These are phyloP conservation scores for Hipposideros larvatus DNA, from an alignment of 2,797 vertebrate species.

Conservation along the genomic window DNA sequence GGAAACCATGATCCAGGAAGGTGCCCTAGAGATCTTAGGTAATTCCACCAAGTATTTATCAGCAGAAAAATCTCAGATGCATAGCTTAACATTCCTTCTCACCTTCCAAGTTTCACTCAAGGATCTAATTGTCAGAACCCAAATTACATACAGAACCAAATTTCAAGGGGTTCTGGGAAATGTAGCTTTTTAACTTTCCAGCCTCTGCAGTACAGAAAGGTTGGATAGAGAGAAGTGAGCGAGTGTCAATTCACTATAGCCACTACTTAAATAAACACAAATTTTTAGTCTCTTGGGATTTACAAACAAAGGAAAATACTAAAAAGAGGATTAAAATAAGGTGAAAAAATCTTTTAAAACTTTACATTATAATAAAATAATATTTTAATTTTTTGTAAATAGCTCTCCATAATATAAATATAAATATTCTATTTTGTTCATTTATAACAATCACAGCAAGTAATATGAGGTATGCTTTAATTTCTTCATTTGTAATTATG, in stretches of 20 bases:
- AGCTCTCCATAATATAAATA: not conserved
- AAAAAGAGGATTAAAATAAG: not conserved
- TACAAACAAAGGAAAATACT: not conserved
- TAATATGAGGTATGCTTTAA: constrained; percentile 29
- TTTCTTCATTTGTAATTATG: constrained; percentile 66
- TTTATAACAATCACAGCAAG: constrained; percentile 25
- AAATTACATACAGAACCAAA: not conserved
- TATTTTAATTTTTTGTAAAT: constrained; percentile 42
- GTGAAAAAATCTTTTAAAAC: not conserved
- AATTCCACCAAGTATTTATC: not conserved
- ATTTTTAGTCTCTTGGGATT: not conserved
- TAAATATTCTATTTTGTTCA: constrained; percentile 41
- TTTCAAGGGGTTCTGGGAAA: not conserved
- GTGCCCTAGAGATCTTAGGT: not conserved
- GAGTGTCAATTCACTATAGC: not conserved
- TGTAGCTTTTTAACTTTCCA: not conserved
- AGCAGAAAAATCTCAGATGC: not conserved
- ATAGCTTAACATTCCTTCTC: not conserved
- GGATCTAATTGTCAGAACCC: not conserved
- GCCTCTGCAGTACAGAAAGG: not conserved
- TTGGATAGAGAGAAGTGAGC: not conserved
- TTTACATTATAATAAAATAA: not conserved
- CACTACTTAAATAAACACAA: not conserved
- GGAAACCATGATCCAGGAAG: not conserved
- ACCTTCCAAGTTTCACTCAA: not conserved